Conservation (phyloP, 2,113 vertebrate species). For the Elephantulus edwardii region DNA sequence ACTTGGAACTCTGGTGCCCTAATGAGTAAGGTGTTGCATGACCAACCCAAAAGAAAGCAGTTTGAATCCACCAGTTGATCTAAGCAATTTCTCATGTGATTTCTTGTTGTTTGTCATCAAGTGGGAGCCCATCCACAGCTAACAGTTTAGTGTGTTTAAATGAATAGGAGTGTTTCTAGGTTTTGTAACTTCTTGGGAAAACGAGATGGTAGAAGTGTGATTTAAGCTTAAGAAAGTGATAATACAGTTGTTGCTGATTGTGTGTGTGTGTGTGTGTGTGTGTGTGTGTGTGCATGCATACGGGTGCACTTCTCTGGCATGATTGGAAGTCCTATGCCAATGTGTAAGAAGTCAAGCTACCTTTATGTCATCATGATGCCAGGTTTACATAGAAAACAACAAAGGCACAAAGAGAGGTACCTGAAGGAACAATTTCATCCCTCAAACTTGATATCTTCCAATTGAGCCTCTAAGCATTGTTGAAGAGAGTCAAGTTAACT, state of each 20-base stretch:
- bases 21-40: too few species aligned
- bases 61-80: too few species aligned
- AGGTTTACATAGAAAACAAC: not conserved
- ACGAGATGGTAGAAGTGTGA: not conserved
- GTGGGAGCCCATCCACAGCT: too few species aligned
- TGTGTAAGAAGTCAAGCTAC: not conserved
- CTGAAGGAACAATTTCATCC: not conserved
- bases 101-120: too few species aligned
- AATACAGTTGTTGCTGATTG: conserved; percentile 3
- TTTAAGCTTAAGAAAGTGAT: not conserved
- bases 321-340: not conserved
- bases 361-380: not conserved
- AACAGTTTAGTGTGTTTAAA: too few species aligned
- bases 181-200: not conserved
- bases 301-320: too few species aligned
- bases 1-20: too few species aligned
- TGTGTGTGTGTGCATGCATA: not conserved
- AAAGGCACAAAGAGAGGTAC: not conserved
- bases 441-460: not conserved
- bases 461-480: not conserved
- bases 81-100: too few species aligned
- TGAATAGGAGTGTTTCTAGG: too few species aligned
- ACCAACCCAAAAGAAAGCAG: too few species aligned
- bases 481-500: not conserved
- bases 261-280: not conserved